These are phyloP conservation scores for Melieria crassipennis DNA, from an alignment of 2,888 invertebrate genomes.

Conservation along the genomic window DNA sequence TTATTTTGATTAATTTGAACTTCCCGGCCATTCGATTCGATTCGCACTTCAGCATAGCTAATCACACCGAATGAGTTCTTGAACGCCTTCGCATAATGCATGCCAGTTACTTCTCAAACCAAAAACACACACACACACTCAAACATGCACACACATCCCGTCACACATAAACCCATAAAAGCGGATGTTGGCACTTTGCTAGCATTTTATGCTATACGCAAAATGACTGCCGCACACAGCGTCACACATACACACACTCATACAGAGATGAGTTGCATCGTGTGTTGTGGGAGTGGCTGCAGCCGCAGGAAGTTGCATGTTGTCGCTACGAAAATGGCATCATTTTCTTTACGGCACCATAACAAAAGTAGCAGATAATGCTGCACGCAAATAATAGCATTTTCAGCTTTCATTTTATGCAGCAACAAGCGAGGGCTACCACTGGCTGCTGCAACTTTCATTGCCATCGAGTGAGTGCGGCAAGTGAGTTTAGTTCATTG, in stretches of 20 bases:
- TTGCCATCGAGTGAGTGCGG: no score
- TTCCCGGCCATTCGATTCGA: no score
- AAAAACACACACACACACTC: neutral
- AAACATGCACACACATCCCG: neutral
- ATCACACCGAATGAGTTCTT: no score
- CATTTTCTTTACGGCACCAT: neutral
- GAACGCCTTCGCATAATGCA: no score
- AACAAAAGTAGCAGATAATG: conserved; percentile 17
- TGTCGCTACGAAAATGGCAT: no score
- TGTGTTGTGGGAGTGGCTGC: neutral
- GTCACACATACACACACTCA: neutral
- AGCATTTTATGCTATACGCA: conserved; percentile 4
- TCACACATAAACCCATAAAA: conserved; percentile 7
- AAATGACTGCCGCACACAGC: neutral
- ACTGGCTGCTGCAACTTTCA: neutral
- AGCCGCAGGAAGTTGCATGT: no score
- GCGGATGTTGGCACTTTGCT: conserved; percentile 1
- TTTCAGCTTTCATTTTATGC: conserved; percentile 3
- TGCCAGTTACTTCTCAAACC: no score
- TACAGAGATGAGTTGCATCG: no score
- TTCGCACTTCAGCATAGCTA: no score
- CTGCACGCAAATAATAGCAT: conserved; percentile 10
- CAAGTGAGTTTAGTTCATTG: no score
- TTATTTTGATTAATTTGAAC: no score
- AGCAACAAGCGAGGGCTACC: neutral